Percentiles rank a stretch among this genome's conserved stretches.
These are phyloP conservation scores for Drosophila mimetica DNA, from an alignment of 2,888 invertebrate genomes.

Conservation along the genomic window DNA sequence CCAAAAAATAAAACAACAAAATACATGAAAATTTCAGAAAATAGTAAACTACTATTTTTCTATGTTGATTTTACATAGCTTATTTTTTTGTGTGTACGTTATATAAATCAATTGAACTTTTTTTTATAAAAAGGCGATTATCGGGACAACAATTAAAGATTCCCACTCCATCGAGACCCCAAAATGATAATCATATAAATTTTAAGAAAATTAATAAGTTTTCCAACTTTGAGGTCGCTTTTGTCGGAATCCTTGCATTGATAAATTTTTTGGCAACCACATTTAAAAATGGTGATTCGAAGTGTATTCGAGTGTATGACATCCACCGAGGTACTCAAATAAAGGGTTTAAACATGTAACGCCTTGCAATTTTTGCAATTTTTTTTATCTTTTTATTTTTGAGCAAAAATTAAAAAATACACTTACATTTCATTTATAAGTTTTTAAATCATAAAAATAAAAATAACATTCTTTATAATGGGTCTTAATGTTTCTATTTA, in stretches of 20 bases:
- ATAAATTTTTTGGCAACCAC: background rate
- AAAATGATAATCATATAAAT: background rate
- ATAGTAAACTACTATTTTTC: no score
- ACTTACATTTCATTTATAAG: background rate
- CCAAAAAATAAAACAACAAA: no score
- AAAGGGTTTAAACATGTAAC: constrained; percentile 2
- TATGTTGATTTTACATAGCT: no score
- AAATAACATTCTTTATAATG: background rate
- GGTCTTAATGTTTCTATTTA: no score
- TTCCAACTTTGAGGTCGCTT: background rate
- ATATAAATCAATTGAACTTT: no score
- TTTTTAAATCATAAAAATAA: constrained; percentile 1
- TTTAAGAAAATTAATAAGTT: no score
- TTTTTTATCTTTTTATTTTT: background rate
- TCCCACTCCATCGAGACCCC: background rate
- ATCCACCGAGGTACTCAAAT: constrained; percentile 1
- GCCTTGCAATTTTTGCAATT: background rate
- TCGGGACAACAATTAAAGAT: constrained; percentile 1
- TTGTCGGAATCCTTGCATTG: background rate
- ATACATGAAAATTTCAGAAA: no score
- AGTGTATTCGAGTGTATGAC: background rate
- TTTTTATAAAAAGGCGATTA: background rate
- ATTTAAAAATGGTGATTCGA: background rate
- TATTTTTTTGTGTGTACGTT: no score
- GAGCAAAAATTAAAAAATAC: background rate